Evolutionary conservation across 1,140 invertebrate species (phyloP), one percentile per base, ranked within the genome.

Genomic region (Dendrolimus punctatus): DNA sequence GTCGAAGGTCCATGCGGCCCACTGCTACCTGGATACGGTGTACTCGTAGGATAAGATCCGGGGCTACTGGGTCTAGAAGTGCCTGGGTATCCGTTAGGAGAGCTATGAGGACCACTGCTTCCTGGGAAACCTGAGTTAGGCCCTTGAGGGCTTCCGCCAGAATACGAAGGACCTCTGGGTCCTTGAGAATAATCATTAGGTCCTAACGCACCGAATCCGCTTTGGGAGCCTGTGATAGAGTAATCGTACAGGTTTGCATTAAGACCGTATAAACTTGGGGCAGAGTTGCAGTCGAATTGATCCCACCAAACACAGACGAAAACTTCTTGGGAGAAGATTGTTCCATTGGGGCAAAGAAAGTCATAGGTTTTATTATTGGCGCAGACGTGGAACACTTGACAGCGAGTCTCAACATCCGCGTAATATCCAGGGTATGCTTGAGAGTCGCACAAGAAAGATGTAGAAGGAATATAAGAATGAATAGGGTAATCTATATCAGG

Each of bases 261-360:
- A 39, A 94, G 84, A 9, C 89, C 90, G 66, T 90, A 95, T 0
- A 94, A 82, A 44, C 89, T 90, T 38, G 92, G 91, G 4, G 94
- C 93, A 5, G 90, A 90, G 55, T 89, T 91, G 68, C 95, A 96
- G 64, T 95, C 93, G 65, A 95, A 95, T 69, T 95, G 93, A 82
- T 95, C 93, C 95, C 95, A 96, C 95, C 95, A 96, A 6, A 96
- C 94, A 66, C 95, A 96, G 5, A 96, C 94, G 44, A 96, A 91
- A 51, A 92, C 91, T 85, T 95, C 91, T 80, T 96, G 95, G 71
- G 94, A 93, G 73, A 96, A 96, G 36, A 96, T 92, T 0, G 95
- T 96, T 50, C 95, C 95, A 77, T 96, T 96, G 1, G 95, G 95
- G 69, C 95, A 96, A n/a, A 96, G 88, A 71, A 96, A 96, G 62